A percentile compares a stretch with the other conserved stretches of the same genome.
These are phyloP conservation scores for Bombus confusus DNA, from an alignment of 1,140 invertebrate genomes.

Conservation along the genomic window DNA sequence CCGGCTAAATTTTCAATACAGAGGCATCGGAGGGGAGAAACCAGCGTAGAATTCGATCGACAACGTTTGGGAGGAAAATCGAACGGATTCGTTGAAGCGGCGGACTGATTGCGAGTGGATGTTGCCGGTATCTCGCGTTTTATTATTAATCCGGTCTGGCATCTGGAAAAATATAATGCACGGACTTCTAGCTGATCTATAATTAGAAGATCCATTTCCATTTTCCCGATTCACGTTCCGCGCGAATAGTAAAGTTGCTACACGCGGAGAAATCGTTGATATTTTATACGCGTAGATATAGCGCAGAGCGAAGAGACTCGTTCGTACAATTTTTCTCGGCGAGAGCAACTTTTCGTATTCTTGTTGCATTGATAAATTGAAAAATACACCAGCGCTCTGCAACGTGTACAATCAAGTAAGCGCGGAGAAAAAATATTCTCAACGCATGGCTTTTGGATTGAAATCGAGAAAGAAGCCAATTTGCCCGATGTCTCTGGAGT, in stretches of 20 bases:
- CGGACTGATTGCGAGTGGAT: background rate
- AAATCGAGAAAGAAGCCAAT: too few relatives aligned
- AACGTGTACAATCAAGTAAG: too few relatives aligned
- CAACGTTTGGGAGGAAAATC: background rate
- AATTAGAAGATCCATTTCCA: background rate
- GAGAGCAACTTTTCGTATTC: background rate
- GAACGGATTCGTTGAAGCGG: background rate
- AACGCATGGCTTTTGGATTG: too few relatives aligned
- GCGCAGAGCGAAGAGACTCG: background rate
- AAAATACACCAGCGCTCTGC: too few relatives aligned
- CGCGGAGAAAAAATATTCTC: too few relatives aligned
- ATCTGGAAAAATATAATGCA: background rate
- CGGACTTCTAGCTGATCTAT: background rate
- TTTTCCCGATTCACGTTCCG: background rate
- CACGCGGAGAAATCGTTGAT: background rate
- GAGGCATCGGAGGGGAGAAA: background rate
- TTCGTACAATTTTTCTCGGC: background rate
- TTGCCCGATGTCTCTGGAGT: too few relatives aligned
- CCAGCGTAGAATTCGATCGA: background rate
- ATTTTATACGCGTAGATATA: too few relatives aligned
- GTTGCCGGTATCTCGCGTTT: background rate
- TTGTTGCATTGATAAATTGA: too few relatives aligned
- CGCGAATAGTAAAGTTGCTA: background rate
- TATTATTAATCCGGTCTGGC: background rate
- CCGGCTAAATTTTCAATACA: conserved; percentile 1